Evolutionary conservation across 1,140 invertebrate species (phyloP).

Genomic region (Ectropis grisescens): DNA sequence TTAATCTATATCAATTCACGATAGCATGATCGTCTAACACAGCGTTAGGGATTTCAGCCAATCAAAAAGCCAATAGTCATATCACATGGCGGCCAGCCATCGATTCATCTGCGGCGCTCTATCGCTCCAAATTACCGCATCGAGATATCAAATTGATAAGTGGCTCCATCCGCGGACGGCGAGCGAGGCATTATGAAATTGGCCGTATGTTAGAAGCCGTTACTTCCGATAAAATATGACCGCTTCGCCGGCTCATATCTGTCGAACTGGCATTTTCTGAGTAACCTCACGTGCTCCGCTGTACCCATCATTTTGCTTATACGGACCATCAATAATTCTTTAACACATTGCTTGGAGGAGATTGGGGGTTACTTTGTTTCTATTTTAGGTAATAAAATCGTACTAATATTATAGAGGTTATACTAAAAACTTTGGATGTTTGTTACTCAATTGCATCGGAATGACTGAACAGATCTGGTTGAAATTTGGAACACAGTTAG

Average conservation of each 20-base stretch:
- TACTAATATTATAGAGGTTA: no score
- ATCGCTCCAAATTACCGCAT: conserved; percentile 59
- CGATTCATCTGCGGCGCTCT: conserved; percentile 44
- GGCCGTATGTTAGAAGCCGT: conserved; percentile 67
- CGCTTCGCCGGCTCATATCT: conserved; percentile 56
- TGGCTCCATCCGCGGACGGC: conserved; percentile 56
- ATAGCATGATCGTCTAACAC: no score
- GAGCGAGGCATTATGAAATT: conserved; percentile 66
- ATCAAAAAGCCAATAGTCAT: no score
- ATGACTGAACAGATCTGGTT: no score
- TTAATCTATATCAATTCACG: no score
- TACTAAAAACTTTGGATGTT: no score
- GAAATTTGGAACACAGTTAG: no score
- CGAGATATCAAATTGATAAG: conserved; percentile 69
- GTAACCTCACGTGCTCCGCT: conserved; percentile 33
- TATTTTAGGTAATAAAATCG: no score
- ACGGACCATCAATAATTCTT: conserved; percentile 37
- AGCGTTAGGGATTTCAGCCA: no score
- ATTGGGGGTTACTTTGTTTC: no score
- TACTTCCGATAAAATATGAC: conserved; percentile 68
- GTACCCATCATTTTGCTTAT: conserved; percentile 39
- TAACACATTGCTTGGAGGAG: conserved; percentile 21
- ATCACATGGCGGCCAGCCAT: no score
- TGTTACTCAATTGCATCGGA: no score
- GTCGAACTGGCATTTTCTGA: conserved; percentile 31